Evolutionary conservation across 2,888 invertebrate genomes (phyloP), one percentile per base, ranked within the genome.

Genomic region (Trissolcus japonicus): DNA sequence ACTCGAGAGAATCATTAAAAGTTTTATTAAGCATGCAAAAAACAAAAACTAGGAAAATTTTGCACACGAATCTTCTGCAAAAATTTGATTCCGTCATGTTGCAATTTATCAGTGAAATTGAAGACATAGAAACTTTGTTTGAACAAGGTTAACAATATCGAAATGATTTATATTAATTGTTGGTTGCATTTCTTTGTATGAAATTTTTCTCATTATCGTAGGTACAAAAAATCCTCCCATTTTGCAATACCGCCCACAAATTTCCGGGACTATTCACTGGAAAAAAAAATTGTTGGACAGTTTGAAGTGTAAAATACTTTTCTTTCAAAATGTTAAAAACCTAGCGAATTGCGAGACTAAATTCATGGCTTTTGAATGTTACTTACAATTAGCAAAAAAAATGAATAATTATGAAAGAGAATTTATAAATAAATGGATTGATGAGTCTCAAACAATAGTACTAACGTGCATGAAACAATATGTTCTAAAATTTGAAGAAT

Each of bases 191-290:
- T 7, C 7, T 4, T 7, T 7, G 1, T 29, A 29, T 29, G 6
- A 29, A 29, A 29, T 29, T 35, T 35, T 9, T 35, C 7, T 35
- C 11, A 11, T 7, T 48, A 60, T 63, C 85, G 21, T 81, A 94
- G 94, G 92, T 91, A 83, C 92, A 90, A 79, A 92, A 78, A 90
- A 91, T 78, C 95, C 95, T 0, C 94, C 95, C 0, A 86, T 95
- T 40, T 91, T 94, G 21, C 92, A 93, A 68, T 92, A 95, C 84
- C 94, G 95, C 82, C 95, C 96, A 0, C 94, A 94, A 0, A 92
- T 93, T n/a, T 93, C 95, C 4, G 96, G 97, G 7, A 92, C 95
- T 16, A 95, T 98, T 78, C 94, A 93, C 87, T 98, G 97, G 97
- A 94, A 94, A 13, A 91, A 95, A 53, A 92, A 94, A 63, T 90